A percentile compares a stretch with the other conserved stretches of the same genome.
phyloP scores from a whole-genome alignment of 2,888 invertebrate genomes.

The Abrostola triplasia region DNA sequence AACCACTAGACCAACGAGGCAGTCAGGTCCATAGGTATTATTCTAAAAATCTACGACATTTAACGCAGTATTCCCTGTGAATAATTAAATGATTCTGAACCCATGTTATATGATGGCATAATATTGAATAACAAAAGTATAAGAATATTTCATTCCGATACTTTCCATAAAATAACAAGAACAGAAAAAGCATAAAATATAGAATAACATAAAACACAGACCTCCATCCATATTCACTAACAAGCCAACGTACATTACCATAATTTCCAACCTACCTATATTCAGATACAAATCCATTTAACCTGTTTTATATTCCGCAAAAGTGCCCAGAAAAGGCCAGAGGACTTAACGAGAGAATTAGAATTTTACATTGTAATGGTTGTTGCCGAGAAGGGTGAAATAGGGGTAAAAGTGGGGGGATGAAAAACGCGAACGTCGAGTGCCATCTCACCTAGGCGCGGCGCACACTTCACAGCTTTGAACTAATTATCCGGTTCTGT shows the following conservation, averaged over 20 bases:
- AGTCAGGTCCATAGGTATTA: too few species aligned
- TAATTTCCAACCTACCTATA: conserved; percentile 61
- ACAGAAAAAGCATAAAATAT: conserved; percentile 50
- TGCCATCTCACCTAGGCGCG: conserved; percentile 43
- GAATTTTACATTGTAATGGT: conserved; percentile 79
- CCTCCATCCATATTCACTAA: conserved; percentile 56
- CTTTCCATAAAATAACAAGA: conserved; percentile 54
- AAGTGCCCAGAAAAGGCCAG: conserved; percentile 68
- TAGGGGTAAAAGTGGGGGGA: conserved; percentile 45
- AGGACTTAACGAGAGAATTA: conserved; percentile 78
- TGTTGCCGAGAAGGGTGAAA: conserved; percentile 53
- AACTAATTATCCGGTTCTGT: conserved; percentile 62
- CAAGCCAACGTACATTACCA: conserved; percentile 56
- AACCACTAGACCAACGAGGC: too few species aligned
- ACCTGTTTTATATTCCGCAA: conserved; percentile 72
- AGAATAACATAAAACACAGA: conserved; percentile 49
- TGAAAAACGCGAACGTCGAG: conserved; percentile 44
- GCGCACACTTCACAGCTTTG: conserved; percentile 55
- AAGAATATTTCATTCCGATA: conserved; percentile 49
- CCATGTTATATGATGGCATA: conserved; percentile 6
- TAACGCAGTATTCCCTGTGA: too few species aligned
- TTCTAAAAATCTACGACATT: too few species aligned
- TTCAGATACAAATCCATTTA: conserved; percentile 68
- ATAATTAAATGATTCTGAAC: too few species aligned
- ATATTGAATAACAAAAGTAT: conserved; percentile 40